Base-by-base conservation (phyloP, 2,888 invertebrate species). In the Drosophila kambysellisi region DNA sequence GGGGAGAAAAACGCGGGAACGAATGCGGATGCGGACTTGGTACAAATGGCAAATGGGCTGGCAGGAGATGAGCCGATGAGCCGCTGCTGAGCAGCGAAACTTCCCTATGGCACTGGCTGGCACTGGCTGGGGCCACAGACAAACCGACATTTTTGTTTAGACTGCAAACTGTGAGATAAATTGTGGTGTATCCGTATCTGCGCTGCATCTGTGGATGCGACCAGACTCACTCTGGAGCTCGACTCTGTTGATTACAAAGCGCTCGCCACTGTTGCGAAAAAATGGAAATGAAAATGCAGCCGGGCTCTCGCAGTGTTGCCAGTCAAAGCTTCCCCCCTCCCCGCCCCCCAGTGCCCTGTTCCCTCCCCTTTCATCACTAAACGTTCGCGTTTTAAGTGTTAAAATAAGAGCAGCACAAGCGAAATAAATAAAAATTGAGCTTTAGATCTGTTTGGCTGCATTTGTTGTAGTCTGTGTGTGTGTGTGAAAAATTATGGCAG, bases 101-200 rank as follows among this genome's bases (percentile, higher is more conserved):
- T 67, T 63, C 62, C 74, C 77, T 74, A 82, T 74, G 71, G 46
- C 46, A 25, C 25, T 25, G 25, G 25, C 25, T 25, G 25, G 25
- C 20, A 25, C 12, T 46, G 46, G 74, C 73, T 69, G 77, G 69
- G 73, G 73, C 71, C 71, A 53, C 70, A 53, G 32, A 51, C 59
- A 50, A 35, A 33, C 41, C 41, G 46, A 83, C 89, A 88, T 83
- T 83, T 87, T 89, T 89, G 91, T 90, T 90, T 91, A 88, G 91
- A 87, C 87, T 89, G 90, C 87, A 91, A 91, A 87, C 87, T 87
- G 87, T 85, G 85, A 86, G 85, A 86, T 86, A 86, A 87, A 87
- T 87, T 83, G 91, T 80, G 82, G 77, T 71, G 79, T 90, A 86
- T 85, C 83, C 83, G 82, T 89, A 87, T 87, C 78, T 84, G 84